Conservation (phyloP, 1,140 invertebrate species). For the Berghia stephanieae region DNA sequence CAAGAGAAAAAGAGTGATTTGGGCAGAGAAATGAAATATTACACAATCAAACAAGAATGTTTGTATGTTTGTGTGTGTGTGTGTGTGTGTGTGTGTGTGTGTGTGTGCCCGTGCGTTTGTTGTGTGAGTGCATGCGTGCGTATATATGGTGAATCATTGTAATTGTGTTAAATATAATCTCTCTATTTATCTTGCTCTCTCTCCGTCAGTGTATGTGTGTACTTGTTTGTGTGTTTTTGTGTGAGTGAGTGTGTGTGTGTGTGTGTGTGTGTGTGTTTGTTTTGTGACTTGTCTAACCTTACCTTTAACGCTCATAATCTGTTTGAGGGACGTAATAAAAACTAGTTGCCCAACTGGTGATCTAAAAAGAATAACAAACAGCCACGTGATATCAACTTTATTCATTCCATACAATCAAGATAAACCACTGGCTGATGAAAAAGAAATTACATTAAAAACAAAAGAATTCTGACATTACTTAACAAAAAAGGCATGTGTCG, state of each 20-base stretch:
- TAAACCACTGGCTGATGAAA: neutral
- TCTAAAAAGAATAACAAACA: too few species aligned
- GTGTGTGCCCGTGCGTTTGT: neutral
- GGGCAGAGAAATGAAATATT: neutral
- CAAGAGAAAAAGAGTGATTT: neutral
- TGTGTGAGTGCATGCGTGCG: neutral
- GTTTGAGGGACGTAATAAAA: neutral
- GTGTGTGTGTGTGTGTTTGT: neutral
- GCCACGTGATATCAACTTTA: too few species aligned
- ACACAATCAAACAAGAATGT: neutral
- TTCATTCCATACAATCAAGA: too few species aligned
- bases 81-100: neutral
- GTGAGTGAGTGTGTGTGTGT: neutral
- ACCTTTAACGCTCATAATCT: neutral
- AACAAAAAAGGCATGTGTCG: too few species aligned
- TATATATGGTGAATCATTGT: neutral
- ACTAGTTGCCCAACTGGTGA: too few species aligned
- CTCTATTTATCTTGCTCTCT: neutral
- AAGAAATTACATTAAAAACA: neutral
- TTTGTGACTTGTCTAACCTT: neutral
- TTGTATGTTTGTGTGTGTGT: constrained; percentile 1
- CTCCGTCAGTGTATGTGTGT: constrained; percentile 11
- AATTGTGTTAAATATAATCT: too few species aligned
- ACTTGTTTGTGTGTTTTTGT: constrained; percentile 8
- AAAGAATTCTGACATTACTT: too few species aligned